These are phyloP conservation scores for Micoletzkya japonica DNA, from an alignment of 2,888 invertebrate genomes.

Conservation along the genomic window DNA sequence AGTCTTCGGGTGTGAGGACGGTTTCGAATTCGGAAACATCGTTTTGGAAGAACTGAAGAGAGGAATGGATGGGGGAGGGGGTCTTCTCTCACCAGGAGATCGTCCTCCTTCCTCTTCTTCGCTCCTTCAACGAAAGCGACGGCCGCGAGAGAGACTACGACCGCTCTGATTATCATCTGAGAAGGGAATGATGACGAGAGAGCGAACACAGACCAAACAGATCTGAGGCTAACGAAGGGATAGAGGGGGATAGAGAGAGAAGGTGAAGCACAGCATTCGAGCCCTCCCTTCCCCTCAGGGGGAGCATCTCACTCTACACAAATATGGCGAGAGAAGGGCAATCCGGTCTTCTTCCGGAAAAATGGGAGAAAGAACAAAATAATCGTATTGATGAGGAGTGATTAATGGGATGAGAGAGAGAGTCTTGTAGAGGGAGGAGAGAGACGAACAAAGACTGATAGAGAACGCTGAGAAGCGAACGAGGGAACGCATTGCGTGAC, in stretches of 20 bases:
- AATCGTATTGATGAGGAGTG: neutral
- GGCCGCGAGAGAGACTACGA: neutral
- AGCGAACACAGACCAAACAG: neutral
- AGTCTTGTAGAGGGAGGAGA: no score
- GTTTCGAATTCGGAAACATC: conserved; percentile 57
- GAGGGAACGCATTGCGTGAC: no score
- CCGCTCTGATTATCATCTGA: conserved; percentile 26
- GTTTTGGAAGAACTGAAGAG: conserved; percentile 21
- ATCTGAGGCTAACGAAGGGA: conserved; percentile 5
- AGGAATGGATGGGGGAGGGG: neutral
- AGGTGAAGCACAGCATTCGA: conserved; percentile 15
- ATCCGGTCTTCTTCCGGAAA: neutral
- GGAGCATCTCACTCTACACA: neutral
- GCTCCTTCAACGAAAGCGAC: neutral
- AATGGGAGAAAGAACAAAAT: neutral
- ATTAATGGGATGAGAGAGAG: no score
- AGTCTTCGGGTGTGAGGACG: conserved; percentile 57
- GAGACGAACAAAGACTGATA: no score
- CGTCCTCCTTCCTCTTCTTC: conserved; percentile 16
- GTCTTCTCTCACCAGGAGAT: neutral
- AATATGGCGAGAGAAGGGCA: neutral
- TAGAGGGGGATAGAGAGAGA: conserved; percentile 1
- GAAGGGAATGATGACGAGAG: neutral
- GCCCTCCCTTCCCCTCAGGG: neutral
- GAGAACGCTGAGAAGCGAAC: no score